Conservation (phyloP, 2,888 invertebrate species). For the Ophioninae sp. region DNA sequence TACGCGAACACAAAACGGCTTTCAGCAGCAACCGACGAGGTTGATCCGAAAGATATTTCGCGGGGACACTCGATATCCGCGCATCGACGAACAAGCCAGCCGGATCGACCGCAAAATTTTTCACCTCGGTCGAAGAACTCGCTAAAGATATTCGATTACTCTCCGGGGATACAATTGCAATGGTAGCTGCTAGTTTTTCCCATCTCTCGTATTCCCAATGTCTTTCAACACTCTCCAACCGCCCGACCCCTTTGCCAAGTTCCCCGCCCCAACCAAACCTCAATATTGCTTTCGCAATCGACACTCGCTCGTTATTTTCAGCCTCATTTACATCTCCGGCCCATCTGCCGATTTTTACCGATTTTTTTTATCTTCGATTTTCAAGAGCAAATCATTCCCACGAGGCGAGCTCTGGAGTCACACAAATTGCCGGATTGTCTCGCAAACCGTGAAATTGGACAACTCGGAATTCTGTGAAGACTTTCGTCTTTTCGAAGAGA, state of each 20-base stretch:
- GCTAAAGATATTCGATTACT: constrained; percentile 69
- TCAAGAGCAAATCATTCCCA: constrained; percentile 28
- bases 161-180: constrained; percentile 67
- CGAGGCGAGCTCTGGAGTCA: constrained; percentile 24
- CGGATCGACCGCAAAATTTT: constrained; percentile 69
- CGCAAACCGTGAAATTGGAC: constrained; percentile 51
- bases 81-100: constrained; percentile 48
- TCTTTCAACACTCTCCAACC: background rate
- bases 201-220: constrained; percentile 15
- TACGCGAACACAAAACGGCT: constrained; percentile 2
- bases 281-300: background rate
- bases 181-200: constrained; percentile 27
- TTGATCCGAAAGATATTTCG: constrained; percentile 55
- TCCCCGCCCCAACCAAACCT: background rate
- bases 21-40: constrained; percentile 6
- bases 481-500: background rate
- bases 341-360: constrained; percentile 8
- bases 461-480: constrained; percentile 41
- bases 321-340: constrained; percentile 47
- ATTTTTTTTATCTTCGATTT: constrained; percentile 7
- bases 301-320: constrained; percentile 24
- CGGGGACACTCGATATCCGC: constrained; percentile 67
- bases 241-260: background rate
- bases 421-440: constrained; percentile 31
- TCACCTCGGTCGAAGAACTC: constrained; percentile 60